phyloP scores from a whole-genome alignment of 2,113 vertebrate species.

The Xyliphius kryptos region DNA sequence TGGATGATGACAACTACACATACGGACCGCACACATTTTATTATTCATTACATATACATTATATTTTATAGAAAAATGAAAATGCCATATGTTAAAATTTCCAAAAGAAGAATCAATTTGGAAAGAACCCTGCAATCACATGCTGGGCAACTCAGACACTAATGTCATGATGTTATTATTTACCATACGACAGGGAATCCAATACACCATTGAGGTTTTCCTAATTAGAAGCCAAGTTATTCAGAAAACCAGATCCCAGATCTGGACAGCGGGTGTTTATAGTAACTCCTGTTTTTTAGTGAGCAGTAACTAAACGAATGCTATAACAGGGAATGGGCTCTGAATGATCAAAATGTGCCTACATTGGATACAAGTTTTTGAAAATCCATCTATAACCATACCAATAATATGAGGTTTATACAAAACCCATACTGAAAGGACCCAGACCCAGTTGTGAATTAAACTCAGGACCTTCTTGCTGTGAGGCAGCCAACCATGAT shows the following conservation, averaged over 20 bases:
- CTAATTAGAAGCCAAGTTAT: slow-evolving; percentile 34
- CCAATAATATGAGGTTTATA: too few relatives aligned
- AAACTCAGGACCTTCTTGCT: too few relatives aligned
- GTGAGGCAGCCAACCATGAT: too few relatives aligned
- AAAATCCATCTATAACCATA: slow-evolving; percentile 1
- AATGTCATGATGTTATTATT: slow-evolving; percentile 28
- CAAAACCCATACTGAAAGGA: too few relatives aligned
- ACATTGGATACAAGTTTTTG: background rate
- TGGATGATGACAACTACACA: background rate
- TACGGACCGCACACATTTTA: background rate
- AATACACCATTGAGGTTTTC: slow-evolving; percentile 30
- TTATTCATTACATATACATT: background rate
- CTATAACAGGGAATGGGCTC: slow-evolving; percentile 20
- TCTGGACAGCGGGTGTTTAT: slow-evolving; percentile 22
- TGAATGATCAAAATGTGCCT: background rate
- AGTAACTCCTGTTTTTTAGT: slow-evolving; percentile 19
- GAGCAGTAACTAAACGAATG: slow-evolving; percentile 12
- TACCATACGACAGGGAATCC: slow-evolving; percentile 23
- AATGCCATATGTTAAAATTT: slow-evolving; percentile 4
- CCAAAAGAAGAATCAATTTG: slow-evolving; percentile 12
- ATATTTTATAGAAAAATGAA: too few relatives aligned
- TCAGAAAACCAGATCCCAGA: slow-evolving; percentile 23
- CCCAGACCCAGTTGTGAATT: too few relatives aligned
- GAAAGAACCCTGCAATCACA: slow-evolving; percentile 26
- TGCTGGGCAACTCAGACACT: slow-evolving; percentile 19